Evolutionary conservation across 2,113 vertebrate genomes (phyloP).

Genomic region (Rhinolophus sinicus): DNA sequence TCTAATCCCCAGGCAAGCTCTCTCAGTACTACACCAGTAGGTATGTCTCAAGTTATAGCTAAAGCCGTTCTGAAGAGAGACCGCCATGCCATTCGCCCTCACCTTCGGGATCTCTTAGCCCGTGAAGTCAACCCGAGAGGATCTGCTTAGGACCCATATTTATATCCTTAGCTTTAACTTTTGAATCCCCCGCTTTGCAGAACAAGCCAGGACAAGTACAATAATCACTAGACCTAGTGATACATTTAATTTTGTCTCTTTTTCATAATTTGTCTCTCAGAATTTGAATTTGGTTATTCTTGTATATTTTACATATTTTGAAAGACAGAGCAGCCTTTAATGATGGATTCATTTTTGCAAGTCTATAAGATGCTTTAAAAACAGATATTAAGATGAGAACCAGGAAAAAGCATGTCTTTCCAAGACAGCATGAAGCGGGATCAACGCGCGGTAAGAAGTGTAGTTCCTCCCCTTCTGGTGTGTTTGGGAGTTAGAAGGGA

Average conservation of each 20-base stretch:
- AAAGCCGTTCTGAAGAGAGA: background rate
- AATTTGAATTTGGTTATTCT: constrained; percentile 10
- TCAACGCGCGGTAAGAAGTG: background rate
- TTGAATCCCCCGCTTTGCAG: background rate
- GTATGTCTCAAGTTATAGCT: background rate
- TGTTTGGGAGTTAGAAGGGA: background rate
- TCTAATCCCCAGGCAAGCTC: background rate
- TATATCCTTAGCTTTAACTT: background rate
- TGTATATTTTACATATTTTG: background rate
- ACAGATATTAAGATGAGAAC: constrained; percentile 25
- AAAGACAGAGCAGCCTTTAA: background rate
- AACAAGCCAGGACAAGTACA: background rate
- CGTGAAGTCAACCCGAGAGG: background rate
- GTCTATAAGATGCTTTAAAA: background rate
- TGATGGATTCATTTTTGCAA: background rate
- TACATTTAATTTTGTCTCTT: background rate
- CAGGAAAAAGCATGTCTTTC: background rate
- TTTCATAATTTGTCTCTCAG: background rate
- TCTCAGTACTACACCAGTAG: background rate
- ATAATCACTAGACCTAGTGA: background rate
- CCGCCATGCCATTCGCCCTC: background rate
- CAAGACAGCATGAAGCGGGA: background rate
- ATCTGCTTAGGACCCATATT: background rate
- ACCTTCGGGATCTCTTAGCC: background rate
- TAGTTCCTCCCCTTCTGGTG: background rate